Evolutionary conservation across 2,888 invertebrate genomes (phyloP), one percentile per base, ranked within the genome.

Genomic region (Cosmia trapezina): DNA sequence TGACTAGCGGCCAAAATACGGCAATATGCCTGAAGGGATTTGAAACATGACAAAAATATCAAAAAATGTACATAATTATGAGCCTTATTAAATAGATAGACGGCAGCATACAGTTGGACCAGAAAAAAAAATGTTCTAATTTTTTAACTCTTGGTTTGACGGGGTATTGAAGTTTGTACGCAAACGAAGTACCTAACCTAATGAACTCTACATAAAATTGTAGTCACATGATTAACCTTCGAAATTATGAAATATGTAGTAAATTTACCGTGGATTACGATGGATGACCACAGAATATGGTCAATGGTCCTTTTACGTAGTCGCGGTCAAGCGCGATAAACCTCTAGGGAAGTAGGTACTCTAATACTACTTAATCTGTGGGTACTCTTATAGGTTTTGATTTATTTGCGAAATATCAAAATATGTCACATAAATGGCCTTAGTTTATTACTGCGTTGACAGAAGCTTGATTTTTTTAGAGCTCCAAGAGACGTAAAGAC

Each of bases 231-330:
- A 49, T 45, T 19, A 33, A 33, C 65, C 41, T 53, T 47, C 22
- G 4, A 59, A 65, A 28, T 19, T 6, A n/a, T 19, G 53, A 49
- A 57, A 43, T 11, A 47, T 1, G 7, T 22, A 45, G 9, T 56
- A 53, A 45, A 2, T 53, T 54, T 43, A 54, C 57, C 12, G 19
- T 54, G 12, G 14, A 51, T 19, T 22, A 11, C 19, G 54, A 43
- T 37, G 4, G 5, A 33, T 51, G 28, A 28, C 54, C 28, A 47
- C 59, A 33, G 56, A 33, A 64, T 76, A 75, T 61, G 61, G 70
- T 37, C 61, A 65, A 57, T 19, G 22, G 51, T 49, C 68, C 67
- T 67, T 78, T 68, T 68, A 65, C 11, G 28, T 22, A n/a, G n/a
- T n/a, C n/a, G n/a, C n/a, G n/a, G n/a, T n/a, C n/a, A n/a, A n/a